Percentiles rank a stretch among this genome's conserved stretches.
Evolutionary conservation across 2,888 invertebrate genomes (phyloP).

Genomic region (Synergus umbraculus): DNA sequence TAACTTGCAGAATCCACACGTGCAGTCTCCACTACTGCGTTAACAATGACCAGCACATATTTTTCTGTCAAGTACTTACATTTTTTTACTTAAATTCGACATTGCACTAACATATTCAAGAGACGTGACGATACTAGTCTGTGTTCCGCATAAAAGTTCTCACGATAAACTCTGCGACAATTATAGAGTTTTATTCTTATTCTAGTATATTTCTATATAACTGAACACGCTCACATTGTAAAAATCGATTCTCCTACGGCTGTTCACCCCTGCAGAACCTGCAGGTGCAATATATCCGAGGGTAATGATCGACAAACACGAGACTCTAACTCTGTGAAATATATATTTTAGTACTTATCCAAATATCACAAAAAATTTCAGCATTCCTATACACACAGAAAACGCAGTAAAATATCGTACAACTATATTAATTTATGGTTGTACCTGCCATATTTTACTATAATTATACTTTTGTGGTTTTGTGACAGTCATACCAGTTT

Average conservation of each 20-base stretch:
- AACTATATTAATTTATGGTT: too few species aligned
- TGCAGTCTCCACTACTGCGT: constrained; percentile 42
- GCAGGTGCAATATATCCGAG: constrained; percentile 50
- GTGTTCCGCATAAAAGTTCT: not conserved
- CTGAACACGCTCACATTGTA: not conserved
- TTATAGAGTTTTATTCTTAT: not conserved
- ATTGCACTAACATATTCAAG: not conserved
- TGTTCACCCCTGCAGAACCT: constrained; percentile 53
- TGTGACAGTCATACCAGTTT: too few species aligned
- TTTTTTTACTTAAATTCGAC: not conserved
- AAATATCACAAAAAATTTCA: not conserved
- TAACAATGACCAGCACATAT: not conserved
- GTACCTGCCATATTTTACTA: too few species aligned
- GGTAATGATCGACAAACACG: constrained; percentile 50
- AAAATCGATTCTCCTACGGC: constrained; percentile 53
- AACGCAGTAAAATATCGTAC: too few species aligned
- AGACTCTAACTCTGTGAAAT: not conserved
- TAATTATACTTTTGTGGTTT: too few species aligned
- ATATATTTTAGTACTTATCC: not conserved
- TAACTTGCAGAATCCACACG: constrained; percentile 60
- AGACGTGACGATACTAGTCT: not conserved
- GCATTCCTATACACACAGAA: not conserved
- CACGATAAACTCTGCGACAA: not conserved
- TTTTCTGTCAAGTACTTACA: not conserved
- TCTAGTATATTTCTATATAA: constrained; percentile 8